phyloP scores from a whole-genome alignment of 2,797 vertebrate species.

The Arremon brunneinucha region DNA sequence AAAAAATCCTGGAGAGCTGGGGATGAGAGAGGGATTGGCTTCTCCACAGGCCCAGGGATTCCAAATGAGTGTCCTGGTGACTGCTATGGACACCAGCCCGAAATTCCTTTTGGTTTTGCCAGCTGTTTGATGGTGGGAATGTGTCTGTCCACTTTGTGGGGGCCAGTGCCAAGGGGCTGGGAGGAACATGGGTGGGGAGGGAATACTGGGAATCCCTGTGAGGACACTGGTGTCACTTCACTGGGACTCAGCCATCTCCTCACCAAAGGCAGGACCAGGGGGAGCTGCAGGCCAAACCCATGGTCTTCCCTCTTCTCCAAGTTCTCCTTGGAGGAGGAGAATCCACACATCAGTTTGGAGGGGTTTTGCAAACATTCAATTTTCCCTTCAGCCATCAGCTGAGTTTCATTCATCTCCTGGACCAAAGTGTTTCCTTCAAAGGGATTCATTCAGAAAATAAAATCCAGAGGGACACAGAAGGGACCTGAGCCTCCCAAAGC shows the following conservation, averaged over 20 bases:
- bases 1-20: not conserved
- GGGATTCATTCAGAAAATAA: not conserved
- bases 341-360: not conserved
- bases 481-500: not conserved
- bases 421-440: not conserved
- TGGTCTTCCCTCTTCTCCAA: not conserved
- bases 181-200: not conserved
- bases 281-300: not conserved
- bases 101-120: not conserved
- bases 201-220: not conserved
- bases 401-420: not conserved
- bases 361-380: not conserved
- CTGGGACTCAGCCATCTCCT: not conserved
- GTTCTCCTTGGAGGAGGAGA: not conserved
- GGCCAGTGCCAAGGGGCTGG: not conserved
- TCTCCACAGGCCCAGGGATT: fast-evolving
- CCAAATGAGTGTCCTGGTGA: not conserved
- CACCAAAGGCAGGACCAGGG: not conserved
- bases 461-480: not conserved
- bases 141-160: not conserved
- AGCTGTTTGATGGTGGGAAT: fast-evolving
- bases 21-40: not conserved
- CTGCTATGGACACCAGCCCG: not conserved
- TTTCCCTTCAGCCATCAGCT: not conserved
- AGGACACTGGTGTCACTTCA: not conserved